Percentiles rank a stretch among this genome's conserved stretches.
Conservation (phyloP, 2,797 vertebrate genomes). For the Furcifer pardalis region DNA sequence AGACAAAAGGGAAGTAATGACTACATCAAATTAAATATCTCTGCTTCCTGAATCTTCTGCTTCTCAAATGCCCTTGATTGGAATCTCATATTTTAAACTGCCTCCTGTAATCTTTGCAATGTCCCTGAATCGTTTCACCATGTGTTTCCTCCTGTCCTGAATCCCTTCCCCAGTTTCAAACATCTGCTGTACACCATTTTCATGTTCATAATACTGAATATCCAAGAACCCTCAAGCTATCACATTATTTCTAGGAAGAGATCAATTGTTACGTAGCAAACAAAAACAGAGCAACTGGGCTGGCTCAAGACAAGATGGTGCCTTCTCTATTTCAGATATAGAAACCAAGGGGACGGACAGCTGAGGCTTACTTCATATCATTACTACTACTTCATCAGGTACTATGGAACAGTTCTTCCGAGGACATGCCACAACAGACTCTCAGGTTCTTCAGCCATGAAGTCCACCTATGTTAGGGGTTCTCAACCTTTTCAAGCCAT, state of each 20-base stretch:
- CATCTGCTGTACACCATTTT: slow-evolving; percentile 6
- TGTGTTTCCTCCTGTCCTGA: neutral
- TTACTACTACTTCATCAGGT: too few relatives aligned
- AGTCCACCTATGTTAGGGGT: too few relatives aligned
- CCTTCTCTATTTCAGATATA: neutral
- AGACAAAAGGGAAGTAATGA: neutral
- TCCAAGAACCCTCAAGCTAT: neutral
- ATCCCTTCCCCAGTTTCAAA: neutral
- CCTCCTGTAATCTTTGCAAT: neutral
- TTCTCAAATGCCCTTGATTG: slow-evolving; percentile 10
- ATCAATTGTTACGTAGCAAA: neutral
- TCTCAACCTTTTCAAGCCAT: too few relatives aligned
- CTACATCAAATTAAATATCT: neutral
- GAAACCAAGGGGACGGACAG: neutral
- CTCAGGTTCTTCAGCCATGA: too few relatives aligned
- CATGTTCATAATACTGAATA: neutral
- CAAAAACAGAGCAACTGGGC: neutral
- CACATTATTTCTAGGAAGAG: neutral
- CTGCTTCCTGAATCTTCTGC: slow-evolving; percentile 7
- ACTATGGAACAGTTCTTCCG: too few relatives aligned
- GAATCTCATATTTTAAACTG: slow-evolving; percentile 13
- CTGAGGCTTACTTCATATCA: neutral
- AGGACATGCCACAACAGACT: too few relatives aligned
- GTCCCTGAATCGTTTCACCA: neutral
- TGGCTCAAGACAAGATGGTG: neutral